Evolutionary conservation across 2,113 vertebrate genomes (phyloP).

Genomic region (Ictidomys tridecemlineatus): DNA sequence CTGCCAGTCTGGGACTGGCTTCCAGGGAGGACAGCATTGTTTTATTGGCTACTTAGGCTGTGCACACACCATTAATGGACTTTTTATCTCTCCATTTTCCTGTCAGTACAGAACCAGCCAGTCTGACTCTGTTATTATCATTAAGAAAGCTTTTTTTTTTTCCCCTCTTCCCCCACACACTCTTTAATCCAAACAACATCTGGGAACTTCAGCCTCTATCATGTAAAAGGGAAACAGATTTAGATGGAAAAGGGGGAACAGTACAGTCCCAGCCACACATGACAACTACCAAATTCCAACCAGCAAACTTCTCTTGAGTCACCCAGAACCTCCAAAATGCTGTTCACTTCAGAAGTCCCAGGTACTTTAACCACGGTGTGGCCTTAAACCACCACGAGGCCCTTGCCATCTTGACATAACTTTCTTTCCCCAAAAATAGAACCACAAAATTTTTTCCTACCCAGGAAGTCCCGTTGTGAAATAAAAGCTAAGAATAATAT

Average conservation of each 20-base stretch:
- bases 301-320: neutral
- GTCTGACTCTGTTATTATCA: constrained; percentile 87
- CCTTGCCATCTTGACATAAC: neutral
- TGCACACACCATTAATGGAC: constrained; percentile 79
- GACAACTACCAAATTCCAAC: constrained; percentile 71
- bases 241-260: constrained; percentile 67
- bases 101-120: constrained; percentile 86
- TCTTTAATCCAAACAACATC: constrained; percentile 90
- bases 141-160: constrained; percentile 83
- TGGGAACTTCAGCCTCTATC: constrained; percentile 86
- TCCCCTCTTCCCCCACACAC: constrained; percentile 49
- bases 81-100: constrained; percentile 88
- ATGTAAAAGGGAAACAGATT: constrained; percentile 79
- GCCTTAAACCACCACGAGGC: neutral
- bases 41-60: constrained; percentile 80
- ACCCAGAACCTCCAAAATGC: constrained; percentile 2
- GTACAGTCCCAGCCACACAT: constrained; percentile 20
- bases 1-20: constrained; percentile 74
- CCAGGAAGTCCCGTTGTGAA: constrained; percentile 31
- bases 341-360: neutral
- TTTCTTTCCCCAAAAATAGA: neutral
- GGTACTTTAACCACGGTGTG: neutral
- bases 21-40: constrained; percentile 79
- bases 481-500: constrained; percentile 47
- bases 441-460: neutral